phyloP scores from a whole-genome alignment of 2,888 invertebrate genomes.

The Pollenia griseotomentosa region DNA sequence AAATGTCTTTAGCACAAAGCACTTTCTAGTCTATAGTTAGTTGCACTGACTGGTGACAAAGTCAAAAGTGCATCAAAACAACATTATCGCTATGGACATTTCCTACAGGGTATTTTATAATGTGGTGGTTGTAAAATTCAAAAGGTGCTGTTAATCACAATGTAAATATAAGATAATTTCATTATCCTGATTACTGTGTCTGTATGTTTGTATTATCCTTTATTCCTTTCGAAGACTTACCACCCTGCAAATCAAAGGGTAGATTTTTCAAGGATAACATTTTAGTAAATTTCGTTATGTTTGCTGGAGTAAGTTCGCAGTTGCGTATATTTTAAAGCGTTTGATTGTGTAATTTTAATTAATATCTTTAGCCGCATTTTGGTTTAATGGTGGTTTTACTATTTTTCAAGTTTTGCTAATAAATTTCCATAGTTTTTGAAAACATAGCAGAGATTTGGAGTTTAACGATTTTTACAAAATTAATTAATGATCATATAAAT shows the following conservation, averaged over 20 bases:
- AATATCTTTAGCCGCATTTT: slow-evolving; percentile 50
- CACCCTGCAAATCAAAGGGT: neutral
- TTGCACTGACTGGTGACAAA: no score
- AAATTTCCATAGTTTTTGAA: slow-evolving; percentile 31
- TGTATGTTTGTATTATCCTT: neutral
- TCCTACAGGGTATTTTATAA: slow-evolving; percentile 5
- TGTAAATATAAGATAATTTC: slow-evolving; percentile 59
- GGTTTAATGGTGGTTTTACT: slow-evolving; percentile 40
- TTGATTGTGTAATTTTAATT: slow-evolving; percentile 54
- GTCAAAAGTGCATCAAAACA: no score
- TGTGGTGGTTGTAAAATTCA: slow-evolving; percentile 57
- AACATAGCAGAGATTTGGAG: slow-evolving; percentile 28
- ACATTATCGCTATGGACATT: no score
- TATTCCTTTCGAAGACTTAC: slow-evolving; percentile 2
- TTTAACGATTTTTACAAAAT: neutral
- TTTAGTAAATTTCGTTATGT: neutral
- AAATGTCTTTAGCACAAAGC: no score
- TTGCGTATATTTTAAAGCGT: neutral
- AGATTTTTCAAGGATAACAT: slow-evolving; percentile 42
- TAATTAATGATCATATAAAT: slow-evolving; percentile 3
- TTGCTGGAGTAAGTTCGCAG: neutral
- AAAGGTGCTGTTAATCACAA: slow-evolving; percentile 68
- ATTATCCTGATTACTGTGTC: slow-evolving; percentile 57
- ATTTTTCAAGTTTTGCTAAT: slow-evolving; percentile 6
- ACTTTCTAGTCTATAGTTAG: no score